Base-by-base conservation (phyloP, 1,140 invertebrate species). In the Pemphigus obesinymphae region DNA sequence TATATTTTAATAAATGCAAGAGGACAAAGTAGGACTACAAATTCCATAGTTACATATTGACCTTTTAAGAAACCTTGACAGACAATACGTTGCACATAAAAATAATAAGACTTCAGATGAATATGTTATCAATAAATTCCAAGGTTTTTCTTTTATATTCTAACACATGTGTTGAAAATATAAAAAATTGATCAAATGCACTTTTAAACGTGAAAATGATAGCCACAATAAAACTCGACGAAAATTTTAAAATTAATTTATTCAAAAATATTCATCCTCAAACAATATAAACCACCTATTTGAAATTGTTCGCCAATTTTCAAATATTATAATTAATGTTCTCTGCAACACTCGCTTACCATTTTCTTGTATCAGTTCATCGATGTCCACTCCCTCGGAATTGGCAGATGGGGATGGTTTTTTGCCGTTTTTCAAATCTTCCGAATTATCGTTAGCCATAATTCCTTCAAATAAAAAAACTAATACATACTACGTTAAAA, bases 351-450 rank as follows among this genome's bases (percentile, higher is more conserved):
- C n/a, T n/a, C n/a, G 10, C 34, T 80, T 63, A 80, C 76, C 34
- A 4, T 80, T 80, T 63, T 80, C 76, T 63, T 80, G 76, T 29
- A 80, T 80, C 7, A 80, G 76, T 2, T 80, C 76, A 6, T 80
- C 26, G 7, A 45, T n/a, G 5, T 80, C 55, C 34, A 31, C 3
- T 2, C 4, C 7, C 34, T 61, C 76, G 31, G 76, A 26, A 31
- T 31, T 80, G 8, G 23, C 17, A 45, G 76, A 63, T 11, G 55
- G 26, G 20, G 76, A 26, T 31, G 76, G 37, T 43, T 55, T 55
- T 63, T 80, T 80, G 37, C 76, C 13, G 37, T 80, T 80, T 80
- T 80, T 80, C 37, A 80, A 80, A 80, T 80, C 53, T 63, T 78
- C 75, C 11, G 10, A 80, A 80, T 80, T 80, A 63, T 80, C 55